Evolutionary conservation across 2,113 vertebrate genomes (phyloP).

Genomic region (Myotis brandtii): DNA sequence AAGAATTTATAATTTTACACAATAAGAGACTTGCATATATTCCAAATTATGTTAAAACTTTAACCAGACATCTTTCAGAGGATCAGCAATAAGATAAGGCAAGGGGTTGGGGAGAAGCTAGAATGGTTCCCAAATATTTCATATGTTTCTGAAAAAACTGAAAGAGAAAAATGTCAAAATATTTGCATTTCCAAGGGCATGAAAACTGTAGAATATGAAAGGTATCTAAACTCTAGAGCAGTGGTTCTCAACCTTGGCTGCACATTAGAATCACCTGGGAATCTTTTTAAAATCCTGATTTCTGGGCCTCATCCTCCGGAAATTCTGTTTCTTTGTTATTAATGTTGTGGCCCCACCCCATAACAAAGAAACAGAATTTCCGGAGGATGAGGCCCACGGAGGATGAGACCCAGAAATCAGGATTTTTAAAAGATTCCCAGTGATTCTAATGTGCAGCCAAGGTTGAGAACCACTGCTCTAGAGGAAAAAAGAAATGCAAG

Average conservation of each 20-base stretch:
- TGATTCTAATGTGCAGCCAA: too few relatives aligned
- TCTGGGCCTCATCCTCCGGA: too few relatives aligned
- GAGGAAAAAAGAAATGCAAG: background rate
- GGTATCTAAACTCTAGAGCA: background rate
- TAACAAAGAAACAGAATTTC: too few relatives aligned
- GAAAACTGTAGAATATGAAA: background rate
- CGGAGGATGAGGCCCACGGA: too few relatives aligned
- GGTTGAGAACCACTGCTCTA: background rate
- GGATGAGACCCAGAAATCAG: too few relatives aligned
- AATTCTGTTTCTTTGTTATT: too few relatives aligned
- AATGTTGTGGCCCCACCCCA: too few relatives aligned
- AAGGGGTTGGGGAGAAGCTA: rapidly evolving
- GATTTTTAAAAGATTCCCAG: too few relatives aligned
- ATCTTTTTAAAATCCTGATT: too few relatives aligned
- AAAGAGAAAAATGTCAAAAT: slow-evolving; percentile 21
- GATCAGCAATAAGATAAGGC: background rate
- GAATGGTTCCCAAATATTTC: background rate
- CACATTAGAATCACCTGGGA: too few relatives aligned
- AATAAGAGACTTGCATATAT: background rate
- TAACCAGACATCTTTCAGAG: background rate
- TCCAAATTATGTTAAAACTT: background rate
- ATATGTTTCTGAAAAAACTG: background rate
- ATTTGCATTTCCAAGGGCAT: background rate
- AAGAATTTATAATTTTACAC: background rate
- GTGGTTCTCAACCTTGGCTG: too few relatives aligned